Conservation (phyloP, 2,797 vertebrate genomes). For the Arrhamphus sclerolepis region DNA sequence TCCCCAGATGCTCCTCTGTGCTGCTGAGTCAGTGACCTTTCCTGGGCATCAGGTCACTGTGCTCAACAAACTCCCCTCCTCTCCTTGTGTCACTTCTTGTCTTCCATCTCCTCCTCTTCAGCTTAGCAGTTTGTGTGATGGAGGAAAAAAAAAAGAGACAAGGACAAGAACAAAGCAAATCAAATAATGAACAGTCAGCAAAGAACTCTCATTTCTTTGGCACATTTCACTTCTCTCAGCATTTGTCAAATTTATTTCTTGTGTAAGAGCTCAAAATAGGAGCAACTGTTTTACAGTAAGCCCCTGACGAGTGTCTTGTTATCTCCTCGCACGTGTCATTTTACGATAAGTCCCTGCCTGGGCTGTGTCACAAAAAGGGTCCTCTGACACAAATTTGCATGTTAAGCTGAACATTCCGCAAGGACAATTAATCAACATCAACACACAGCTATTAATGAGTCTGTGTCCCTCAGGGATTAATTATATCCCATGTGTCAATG, state of each 20-base stretch:
- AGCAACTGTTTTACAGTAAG: slow-evolving; percentile 56
- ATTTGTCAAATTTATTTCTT: slow-evolving; percentile 42
- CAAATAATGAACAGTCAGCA: slow-evolving; percentile 24
- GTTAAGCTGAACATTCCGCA: slow-evolving; percentile 70
- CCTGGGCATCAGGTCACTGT: slow-evolving; percentile 35
- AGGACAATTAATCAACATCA: slow-evolving; percentile 78
- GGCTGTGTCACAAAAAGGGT: slow-evolving; percentile 48
- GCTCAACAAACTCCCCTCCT: slow-evolving; percentile 21
- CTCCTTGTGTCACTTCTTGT: neutral
- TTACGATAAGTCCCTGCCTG: slow-evolving; percentile 61
- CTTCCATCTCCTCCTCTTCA: slow-evolving; percentile 4
- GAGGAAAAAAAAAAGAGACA: slow-evolving; percentile 12
- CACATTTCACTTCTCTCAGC: slow-evolving; percentile 8
- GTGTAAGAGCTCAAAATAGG: slow-evolving; percentile 54
- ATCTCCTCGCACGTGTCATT: slow-evolving; percentile 66
- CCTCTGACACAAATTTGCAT: slow-evolving; percentile 77
- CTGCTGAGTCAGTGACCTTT: slow-evolving; percentile 75
- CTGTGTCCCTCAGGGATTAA: slow-evolving; percentile 73
- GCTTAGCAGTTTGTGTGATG: slow-evolving; percentile 14
- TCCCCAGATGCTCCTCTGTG: slow-evolving; percentile 46
- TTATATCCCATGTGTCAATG: slow-evolving; percentile 71
- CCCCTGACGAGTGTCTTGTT: slow-evolving; percentile 61
- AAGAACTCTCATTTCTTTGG: slow-evolving; percentile 20
- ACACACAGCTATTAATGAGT: slow-evolving; percentile 76
- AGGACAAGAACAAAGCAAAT: slow-evolving; percentile 30